Evolutionary conservation across 2,113 vertebrate species (phyloP).

Genomic region (Actinemys pallida): DNA sequence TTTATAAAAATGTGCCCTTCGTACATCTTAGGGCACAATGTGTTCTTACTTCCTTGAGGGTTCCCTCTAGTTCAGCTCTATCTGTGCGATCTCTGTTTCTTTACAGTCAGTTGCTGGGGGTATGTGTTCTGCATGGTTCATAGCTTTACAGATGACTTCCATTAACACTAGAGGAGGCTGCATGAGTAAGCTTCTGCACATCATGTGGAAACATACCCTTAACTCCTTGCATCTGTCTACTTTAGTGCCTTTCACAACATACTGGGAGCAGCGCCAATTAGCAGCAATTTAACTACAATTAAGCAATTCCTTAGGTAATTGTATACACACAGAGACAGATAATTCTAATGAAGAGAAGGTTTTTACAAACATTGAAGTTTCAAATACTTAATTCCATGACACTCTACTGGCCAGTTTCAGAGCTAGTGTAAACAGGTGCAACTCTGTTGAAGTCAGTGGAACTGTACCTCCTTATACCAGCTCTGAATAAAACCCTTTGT

Average conservation of each 20-base stretch:
- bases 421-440: neutral
- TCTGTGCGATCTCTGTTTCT: neutral
- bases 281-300: slow-evolving; percentile 18
- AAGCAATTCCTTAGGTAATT: slow-evolving; percentile 20
- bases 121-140: rapidly evolving
- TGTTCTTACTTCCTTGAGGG: neutral
- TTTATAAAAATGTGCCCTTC: neutral
- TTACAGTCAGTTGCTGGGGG: rapidly evolving
- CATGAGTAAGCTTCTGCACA: neutral
- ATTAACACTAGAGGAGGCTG: neutral
- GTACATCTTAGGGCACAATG: rapidly evolving
- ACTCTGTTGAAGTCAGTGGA: neutral
- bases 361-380: neutral
- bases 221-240: rapidly evolving
- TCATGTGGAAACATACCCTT: neutral
- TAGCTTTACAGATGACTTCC: neutral
- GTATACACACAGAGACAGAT: neutral
- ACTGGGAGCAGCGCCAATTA: neutral
- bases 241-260: neutral
- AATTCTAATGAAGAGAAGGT: neutral
- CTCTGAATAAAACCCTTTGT: neutral
- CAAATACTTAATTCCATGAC: neutral
- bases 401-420: neutral
- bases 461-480: neutral
- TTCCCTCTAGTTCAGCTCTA: neutral